Conservation (phyloP, 2,888 invertebrate genomes). For the Torymus tubicola region DNA sequence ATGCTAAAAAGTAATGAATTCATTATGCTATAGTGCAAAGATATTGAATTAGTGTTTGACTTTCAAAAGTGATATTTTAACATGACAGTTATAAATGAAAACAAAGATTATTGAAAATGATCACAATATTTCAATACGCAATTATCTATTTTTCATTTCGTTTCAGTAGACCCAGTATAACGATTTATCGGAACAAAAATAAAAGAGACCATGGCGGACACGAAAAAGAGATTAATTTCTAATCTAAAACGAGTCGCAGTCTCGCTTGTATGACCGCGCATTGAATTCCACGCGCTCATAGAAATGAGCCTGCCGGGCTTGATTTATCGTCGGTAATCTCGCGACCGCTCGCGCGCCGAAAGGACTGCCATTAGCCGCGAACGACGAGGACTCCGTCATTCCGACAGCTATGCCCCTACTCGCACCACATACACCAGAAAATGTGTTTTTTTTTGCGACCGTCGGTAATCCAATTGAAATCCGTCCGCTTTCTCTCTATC, state of each 20-base stretch:
- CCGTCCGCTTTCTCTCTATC: conserved; percentile 15
- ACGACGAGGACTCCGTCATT: conserved; percentile 68
- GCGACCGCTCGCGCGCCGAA: conserved; percentile 63
- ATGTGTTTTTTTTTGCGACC: conserved; percentile 61
- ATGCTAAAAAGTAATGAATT: no score
- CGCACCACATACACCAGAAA: conserved; percentile 51
- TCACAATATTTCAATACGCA: conserved; percentile 6
- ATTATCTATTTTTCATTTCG: conserved; percentile 43
- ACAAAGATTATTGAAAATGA: conserved; percentile 27
- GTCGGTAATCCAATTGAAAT: conserved; percentile 70
- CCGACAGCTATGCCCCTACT: conserved; percentile 49
- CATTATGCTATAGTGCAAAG: no score
- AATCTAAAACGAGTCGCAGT: conserved; percentile 43
- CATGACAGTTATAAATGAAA: neutral
- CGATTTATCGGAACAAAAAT: neutral
- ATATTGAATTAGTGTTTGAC: no score
- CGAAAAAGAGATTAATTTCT: conserved; percentile 49
- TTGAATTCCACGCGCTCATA: conserved; percentile 56
- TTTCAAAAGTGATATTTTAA: no score
- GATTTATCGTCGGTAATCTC: conserved; percentile 73
- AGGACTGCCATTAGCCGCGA: conserved; percentile 69
- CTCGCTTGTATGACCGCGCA: neutral
- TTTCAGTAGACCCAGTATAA: neutral
- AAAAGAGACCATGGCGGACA: conserved; percentile 14
- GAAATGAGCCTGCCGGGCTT: conserved; percentile 70